Evolutionary conservation across 2,113 vertebrate species (phyloP).

Genomic region (Nesoenas mayeri): DNA sequence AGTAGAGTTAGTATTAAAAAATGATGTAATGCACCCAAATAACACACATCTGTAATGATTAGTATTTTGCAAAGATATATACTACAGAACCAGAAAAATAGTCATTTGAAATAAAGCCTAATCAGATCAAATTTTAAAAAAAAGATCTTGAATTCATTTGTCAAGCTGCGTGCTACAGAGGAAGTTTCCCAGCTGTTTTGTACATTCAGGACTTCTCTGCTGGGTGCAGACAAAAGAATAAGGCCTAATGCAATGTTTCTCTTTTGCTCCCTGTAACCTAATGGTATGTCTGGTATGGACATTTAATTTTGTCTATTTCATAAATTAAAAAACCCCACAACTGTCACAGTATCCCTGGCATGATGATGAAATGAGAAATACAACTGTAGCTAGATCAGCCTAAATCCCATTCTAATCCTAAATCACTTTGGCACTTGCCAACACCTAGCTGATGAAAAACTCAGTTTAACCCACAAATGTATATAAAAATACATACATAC

Average conservation of each 20-base stretch:
- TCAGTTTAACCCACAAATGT: slow-evolving; percentile 20
- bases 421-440: not conserved
- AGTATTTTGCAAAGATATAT: not conserved
- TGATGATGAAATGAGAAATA: slow-evolving; percentile 31
- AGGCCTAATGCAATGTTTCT: slow-evolving; percentile 71
- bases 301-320: slow-evolving; percentile 70
- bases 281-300: slow-evolving; percentile 77
- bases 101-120: not conserved
- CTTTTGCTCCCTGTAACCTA: slow-evolving; percentile 42
- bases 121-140: not conserved
- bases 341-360: slow-evolving; percentile 47
- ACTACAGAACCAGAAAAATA: not conserved
- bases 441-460: not conserved
- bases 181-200: slow-evolving; percentile 78
- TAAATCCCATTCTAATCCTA: not conserved
- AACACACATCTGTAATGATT: not conserved
- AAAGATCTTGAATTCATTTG: not conserved
- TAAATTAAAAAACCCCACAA: slow-evolving; percentile 38
- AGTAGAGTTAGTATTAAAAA: not conserved
- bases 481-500: not conserved
- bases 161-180: not conserved
- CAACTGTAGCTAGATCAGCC: not conserved
- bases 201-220: slow-evolving; percentile 75
- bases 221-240: slow-evolving; percentile 75
- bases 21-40: not conserved